A percentile compares a stretch with the other conserved stretches of the same genome.
phyloP scores from a whole-genome alignment of 1,140 invertebrate genomes.

The Lucilia sericata region DNA sequence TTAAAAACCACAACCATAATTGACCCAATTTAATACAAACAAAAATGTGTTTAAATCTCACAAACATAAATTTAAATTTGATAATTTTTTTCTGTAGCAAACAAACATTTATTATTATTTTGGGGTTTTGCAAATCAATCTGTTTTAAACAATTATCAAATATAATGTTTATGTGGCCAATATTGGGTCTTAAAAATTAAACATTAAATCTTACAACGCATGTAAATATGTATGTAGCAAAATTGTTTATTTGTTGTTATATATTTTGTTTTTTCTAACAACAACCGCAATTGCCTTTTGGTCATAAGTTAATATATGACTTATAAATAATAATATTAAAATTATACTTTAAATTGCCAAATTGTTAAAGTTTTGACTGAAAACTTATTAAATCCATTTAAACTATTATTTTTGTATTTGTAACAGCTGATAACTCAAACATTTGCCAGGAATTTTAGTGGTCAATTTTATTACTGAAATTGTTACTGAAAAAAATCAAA shows the following conservation, averaged over 20 bases:
- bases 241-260: not conserved
- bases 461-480: not conserved
- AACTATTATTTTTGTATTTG: not conserved
- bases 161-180: not conserved
- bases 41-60: not conserved
- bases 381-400: too few species aligned
- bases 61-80: not conserved
- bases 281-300: not conserved
- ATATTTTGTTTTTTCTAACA: not conserved
- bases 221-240: too few species aligned
- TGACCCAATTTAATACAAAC: not conserved
- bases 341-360: not conserved
- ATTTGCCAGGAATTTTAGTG: not conserved
- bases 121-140: not conserved
- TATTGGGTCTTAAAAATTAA: not conserved
- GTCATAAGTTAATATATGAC: conserved; percentile 8
- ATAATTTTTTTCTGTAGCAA: not conserved
- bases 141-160: not conserved
- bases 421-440: not conserved
- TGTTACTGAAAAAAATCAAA: not conserved
- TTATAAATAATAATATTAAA: not conserved
- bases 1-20: not conserved
- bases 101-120: not conserved
- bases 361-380: not conserved
- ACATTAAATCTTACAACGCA: too few species aligned